phyloP scores from a whole-genome alignment of 2,888 invertebrate species.

The Leptarthrus brevirostris region DNA sequence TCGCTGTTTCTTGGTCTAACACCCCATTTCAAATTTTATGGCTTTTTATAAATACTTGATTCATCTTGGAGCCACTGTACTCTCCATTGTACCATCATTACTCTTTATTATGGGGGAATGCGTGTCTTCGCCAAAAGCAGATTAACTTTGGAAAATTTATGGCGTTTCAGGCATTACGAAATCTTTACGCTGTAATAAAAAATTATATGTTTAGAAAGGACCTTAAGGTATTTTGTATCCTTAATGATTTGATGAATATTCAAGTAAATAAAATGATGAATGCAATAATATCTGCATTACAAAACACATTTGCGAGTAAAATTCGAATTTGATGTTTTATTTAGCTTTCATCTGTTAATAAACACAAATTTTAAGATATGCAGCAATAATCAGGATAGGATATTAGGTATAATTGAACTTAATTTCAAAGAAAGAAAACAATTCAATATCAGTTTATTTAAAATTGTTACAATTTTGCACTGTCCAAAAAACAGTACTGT shows the following conservation, averaged over 20 bases:
- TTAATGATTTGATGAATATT: background rate
- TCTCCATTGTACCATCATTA: conserved; percentile 54
- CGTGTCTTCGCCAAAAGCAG: conserved; percentile 54
- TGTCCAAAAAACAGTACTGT: too few relatives aligned
- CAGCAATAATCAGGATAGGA: too few relatives aligned
- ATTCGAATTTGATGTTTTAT: too few relatives aligned
- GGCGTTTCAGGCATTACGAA: conserved; percentile 51
- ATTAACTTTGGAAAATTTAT: conserved; percentile 53
- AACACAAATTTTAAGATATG: too few relatives aligned
- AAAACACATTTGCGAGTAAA: too few relatives aligned
- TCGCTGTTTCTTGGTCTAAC: conserved; percentile 48
- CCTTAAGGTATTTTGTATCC: background rate
- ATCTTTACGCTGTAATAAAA: conserved; percentile 55
- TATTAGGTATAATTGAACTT: too few relatives aligned
- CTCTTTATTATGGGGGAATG: conserved; percentile 54
- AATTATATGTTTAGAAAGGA: conserved; percentile 44
- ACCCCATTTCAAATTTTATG: conserved; percentile 54
- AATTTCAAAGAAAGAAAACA: too few relatives aligned
- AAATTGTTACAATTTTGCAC: too few relatives aligned
- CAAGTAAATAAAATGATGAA: too few relatives aligned
- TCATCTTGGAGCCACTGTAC: conserved; percentile 49
- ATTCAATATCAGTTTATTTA: too few relatives aligned
- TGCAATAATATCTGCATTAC: too few relatives aligned
- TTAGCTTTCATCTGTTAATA: too few relatives aligned
- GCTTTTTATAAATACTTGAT: conserved; percentile 55